Conservation (phyloP, 2,797 vertebrate species). For the Chelon labrosus region DNA sequence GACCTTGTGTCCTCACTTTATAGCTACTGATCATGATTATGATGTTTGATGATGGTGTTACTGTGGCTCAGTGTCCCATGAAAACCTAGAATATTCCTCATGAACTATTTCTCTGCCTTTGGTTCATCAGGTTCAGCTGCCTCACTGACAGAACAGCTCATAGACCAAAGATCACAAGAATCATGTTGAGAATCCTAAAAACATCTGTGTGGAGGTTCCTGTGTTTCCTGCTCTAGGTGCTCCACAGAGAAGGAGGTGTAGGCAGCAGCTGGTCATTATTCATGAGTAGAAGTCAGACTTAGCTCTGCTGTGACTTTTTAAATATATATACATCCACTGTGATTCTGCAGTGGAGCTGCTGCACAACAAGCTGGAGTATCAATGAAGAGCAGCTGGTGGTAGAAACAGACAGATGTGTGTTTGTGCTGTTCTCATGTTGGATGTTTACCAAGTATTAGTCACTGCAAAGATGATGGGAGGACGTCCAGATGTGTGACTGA, state of each 20-base stretch:
- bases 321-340: conserved; percentile 17
- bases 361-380: background rate
- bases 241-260: conserved; percentile 10
- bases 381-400: conserved; percentile 11
- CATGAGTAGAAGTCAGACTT: conserved; percentile 32
- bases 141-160: conserved; percentile 7
- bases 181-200: conserved; percentile 27
- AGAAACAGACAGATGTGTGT: background rate
- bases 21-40: background rate
- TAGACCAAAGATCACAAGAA: conserved; percentile 7
- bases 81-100: background rate
- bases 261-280: conserved; percentile 34
- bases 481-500: too few species aligned
- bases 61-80: background rate
- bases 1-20: background rate
- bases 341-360: too few species aligned
- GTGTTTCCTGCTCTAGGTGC: conserved; percentile 23
- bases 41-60: background rate
- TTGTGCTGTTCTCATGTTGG: background rate
- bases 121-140: conserved; percentile 17
- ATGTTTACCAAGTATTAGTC: too few species aligned
- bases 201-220: background rate
- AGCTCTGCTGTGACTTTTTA: conserved; percentile 11
- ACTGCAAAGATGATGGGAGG: too few species aligned
- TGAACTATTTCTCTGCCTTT: too few species aligned